Percentiles rank a stretch among this genome's conserved stretches.
Evolutionary conservation across 2,797 vertebrate species (phyloP).

Genomic region (Heterohyrax brucei): DNA sequence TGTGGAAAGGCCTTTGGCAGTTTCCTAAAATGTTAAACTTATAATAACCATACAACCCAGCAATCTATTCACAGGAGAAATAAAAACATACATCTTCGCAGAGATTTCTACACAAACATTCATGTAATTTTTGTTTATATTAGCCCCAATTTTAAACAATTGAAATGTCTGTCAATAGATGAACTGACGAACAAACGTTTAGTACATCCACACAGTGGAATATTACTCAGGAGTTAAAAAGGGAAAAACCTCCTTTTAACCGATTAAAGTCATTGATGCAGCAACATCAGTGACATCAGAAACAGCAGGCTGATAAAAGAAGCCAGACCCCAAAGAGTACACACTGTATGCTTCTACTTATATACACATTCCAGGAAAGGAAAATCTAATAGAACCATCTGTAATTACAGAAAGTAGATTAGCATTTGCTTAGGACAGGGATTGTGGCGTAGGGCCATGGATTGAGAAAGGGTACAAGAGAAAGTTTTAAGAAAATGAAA

Average conservation of each 20-base stretch:
- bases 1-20: conserved; percentile 24
- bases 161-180: background rate
- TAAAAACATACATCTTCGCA: background rate
- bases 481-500: conserved; percentile 12
- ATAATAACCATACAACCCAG: background rate
- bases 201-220: background rate
- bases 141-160: conserved; percentile 8
- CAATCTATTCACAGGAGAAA: conserved; percentile 9
- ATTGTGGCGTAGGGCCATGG: background rate
- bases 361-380: background rate
- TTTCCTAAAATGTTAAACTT: conserved; percentile 49
- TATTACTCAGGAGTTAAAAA: conserved; percentile 63
- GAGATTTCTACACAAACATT: background rate
- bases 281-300: background rate
- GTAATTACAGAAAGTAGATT: conserved; percentile 40
- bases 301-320: conserved; percentile 17
- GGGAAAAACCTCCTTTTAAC: background rate
- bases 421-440: background rate
- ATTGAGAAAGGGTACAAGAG: background rate
- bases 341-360: background rate
- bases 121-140: background rate
- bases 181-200: conserved; percentile 11
- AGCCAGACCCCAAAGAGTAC: background rate
- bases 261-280: background rate
- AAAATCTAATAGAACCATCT: background rate